Evolutionary conservation across 2,113 vertebrate species (phyloP).

Genomic region (Lethenteron reissneri): DNA sequence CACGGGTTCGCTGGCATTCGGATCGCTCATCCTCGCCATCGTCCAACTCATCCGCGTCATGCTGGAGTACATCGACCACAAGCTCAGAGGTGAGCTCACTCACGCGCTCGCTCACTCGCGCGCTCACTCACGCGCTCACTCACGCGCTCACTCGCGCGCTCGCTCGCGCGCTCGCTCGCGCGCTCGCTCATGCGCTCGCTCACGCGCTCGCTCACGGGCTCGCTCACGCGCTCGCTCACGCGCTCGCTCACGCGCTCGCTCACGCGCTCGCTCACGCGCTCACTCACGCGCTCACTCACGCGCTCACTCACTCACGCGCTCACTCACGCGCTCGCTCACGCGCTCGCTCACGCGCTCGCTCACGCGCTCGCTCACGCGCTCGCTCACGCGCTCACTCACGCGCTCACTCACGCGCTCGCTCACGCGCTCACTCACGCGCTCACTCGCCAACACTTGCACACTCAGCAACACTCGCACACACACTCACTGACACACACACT

Average conservation of each 20-base stretch:
- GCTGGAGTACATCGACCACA: conserved; percentile 5
- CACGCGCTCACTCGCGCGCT: too few relatives aligned
- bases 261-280: background rate
- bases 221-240: too few relatives aligned
- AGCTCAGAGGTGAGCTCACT: background rate
- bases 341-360: too few relatives aligned
- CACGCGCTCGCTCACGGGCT: too few relatives aligned
- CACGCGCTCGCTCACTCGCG: background rate
- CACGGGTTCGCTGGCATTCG: conserved; percentile 1
- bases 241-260: background rate
- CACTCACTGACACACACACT: too few relatives aligned
- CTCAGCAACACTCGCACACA: too few relatives aligned
- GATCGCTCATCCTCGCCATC: background rate
- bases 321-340: background rate
- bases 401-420: background rate
- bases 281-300: background rate
- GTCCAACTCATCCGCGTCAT: background rate
- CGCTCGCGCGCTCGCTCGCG: too few relatives aligned
- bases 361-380: background rate
- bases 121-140: too few relatives aligned
- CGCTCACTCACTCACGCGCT: background rate
- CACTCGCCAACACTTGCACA: too few relatives aligned
- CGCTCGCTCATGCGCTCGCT: too few relatives aligned
- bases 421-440: background rate
- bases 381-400: background rate